Conservation (phyloP, 2,113 vertebrate genomes). For the Aleadryas rufinucha region DNA sequence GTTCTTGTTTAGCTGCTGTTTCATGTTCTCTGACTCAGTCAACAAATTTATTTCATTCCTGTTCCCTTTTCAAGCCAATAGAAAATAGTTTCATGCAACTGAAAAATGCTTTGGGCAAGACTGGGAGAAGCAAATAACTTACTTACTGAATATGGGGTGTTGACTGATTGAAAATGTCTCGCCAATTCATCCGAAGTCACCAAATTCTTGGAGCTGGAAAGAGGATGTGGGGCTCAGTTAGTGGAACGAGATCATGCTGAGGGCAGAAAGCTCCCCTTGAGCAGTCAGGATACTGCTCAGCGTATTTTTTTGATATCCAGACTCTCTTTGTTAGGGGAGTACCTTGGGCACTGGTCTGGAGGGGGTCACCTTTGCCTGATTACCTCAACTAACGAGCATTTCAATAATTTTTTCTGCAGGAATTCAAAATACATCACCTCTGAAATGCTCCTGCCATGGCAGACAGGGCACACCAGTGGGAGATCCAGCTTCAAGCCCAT, state of each 20-base stretch:
- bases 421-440: neutral
- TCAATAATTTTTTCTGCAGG: neutral
- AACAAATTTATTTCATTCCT: slow-evolving; percentile 1
- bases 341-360: neutral
- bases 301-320: neutral
- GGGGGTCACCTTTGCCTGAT: neutral
- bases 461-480: neutral
- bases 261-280: neutral
- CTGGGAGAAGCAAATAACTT: neutral
- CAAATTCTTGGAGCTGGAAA: neutral
- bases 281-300: neutral
- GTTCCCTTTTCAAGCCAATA: neutral
- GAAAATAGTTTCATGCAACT: neutral
- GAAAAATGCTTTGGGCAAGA: slow-evolving; percentile 29
- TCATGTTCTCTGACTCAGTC: neutral
- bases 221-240: neutral
- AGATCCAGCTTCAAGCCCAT: neutral
- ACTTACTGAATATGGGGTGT: neutral
- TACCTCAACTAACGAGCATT: neutral
- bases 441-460: neutral
- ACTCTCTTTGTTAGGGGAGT: neutral
- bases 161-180: neutral
- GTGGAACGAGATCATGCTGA: fast-evolving
- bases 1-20: neutral
- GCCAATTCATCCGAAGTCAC: neutral